Evolutionary conservation across 1,140 invertebrate genomes (phyloP), one percentile per base, ranked within the genome.

Genomic region (Tenebrio molitor): DNA sequence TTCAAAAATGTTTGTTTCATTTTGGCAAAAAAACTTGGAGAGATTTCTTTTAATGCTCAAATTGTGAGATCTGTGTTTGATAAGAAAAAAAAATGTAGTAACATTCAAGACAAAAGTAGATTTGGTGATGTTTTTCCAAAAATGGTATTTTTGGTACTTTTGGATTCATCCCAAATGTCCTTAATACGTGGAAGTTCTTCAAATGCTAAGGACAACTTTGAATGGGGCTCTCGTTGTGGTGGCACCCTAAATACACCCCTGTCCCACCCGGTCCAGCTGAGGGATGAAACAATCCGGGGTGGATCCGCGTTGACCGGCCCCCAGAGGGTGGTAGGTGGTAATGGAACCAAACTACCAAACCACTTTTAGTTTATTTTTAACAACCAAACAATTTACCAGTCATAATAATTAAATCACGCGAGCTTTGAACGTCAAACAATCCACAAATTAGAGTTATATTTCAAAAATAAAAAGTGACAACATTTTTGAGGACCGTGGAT

Each of bases 271-370:
- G 71, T 74, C 73, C 75, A 78, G 73, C 73, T 29, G 64, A 75
- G 76, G 72, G 66, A 70, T 68, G 69, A 63, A 68, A 70, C 41
- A 65, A 73, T 74, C 72, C 71, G 71, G 77, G 77, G 77, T 74
- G 75, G 70, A 73, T 69, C 74, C 68, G 65, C 69, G 66, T 29
- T 72, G 65, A 65, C 63, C 70, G 29, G 63, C 66, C 66, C 34
- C 69, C 34, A 72, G 62, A 62, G 25, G 74, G 70, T 68, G 69
- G 69, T 70, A 39, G 69, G 69, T 69, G 64, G 58, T 69, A 41
- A 64, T 58, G 19, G 63, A 64, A 73, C 65, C 39, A 72, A 67
- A 72, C 71, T 66, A 72, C 71, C 19, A 42, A 72, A 65, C 58
- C 33, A 42, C 53, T 44, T 67, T 73, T 73, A 73, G 66, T 73